Conservation (phyloP, 2,113 vertebrate genomes). For the Collichthys lucidus region DNA sequence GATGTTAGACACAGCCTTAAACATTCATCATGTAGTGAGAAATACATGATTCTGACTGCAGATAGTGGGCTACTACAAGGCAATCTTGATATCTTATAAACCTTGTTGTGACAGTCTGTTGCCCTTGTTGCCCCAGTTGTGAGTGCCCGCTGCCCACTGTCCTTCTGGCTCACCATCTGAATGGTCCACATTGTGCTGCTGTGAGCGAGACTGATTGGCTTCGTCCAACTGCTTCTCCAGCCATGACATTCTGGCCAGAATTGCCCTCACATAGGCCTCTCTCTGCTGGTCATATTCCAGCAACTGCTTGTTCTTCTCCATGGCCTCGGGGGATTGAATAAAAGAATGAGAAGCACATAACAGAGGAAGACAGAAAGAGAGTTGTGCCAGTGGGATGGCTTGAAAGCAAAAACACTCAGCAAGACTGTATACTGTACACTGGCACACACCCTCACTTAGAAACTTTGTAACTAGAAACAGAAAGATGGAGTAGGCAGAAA, state of each 20-base stretch:
- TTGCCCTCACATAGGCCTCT: slow-evolving; percentile 86
- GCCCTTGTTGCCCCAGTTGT: slow-evolving; percentile 53
- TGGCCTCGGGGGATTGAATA: slow-evolving; percentile 81
- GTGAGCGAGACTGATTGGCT: slow-evolving; percentile 65
- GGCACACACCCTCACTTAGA: background rate
- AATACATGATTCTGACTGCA: background rate
- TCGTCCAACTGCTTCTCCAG: slow-evolving; percentile 85
- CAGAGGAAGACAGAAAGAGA: slow-evolving; percentile 30
- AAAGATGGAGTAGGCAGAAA: background rate
- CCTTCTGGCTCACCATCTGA: slow-evolving; percentile 84
- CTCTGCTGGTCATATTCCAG: slow-evolving; percentile 92
- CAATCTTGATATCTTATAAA: slow-evolving; percentile 59
- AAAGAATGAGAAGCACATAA: slow-evolving; percentile 59
- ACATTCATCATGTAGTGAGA: background rate
- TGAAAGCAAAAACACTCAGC: slow-evolving; percentile 28
- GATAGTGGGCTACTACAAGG: background rate
- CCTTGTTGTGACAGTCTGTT: slow-evolving; percentile 66
- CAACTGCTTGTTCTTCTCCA: slow-evolving; percentile 93
- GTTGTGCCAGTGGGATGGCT: slow-evolving; percentile 32
- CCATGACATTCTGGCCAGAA: slow-evolving; percentile 86
- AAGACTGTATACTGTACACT: slow-evolving; percentile 19
- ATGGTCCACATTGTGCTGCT: slow-evolving; percentile 80
- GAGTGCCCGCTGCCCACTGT: slow-evolving; percentile 56
- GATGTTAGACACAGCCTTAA: background rate
- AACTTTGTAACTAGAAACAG: background rate